Conservation (phyloP, 2,797 vertebrate genomes). For the Macropus fuliginosus region DNA sequence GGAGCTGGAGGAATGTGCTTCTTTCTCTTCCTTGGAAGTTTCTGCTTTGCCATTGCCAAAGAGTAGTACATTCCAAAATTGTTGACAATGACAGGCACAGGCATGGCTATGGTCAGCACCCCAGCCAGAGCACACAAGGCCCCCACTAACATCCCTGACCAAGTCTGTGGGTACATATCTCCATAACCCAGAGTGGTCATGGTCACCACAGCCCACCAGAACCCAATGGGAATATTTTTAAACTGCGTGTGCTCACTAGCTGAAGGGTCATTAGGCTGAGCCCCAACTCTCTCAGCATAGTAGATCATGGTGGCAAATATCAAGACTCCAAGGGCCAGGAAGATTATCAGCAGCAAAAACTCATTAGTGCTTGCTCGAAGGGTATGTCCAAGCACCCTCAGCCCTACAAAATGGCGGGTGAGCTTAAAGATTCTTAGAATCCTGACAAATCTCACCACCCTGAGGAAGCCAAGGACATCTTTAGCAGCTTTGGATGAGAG, state of each 20-base stretch:
- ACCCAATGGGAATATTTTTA: constrained; percentile 99
- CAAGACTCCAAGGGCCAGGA: constrained; percentile 96
- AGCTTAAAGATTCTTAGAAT: constrained; percentile 99
- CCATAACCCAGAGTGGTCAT: constrained; percentile 99
- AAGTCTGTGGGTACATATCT: constrained; percentile 98
- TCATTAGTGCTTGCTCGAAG: constrained; percentile 97
- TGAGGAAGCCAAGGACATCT: constrained; percentile 97
- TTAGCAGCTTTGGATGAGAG: constrained; percentile 98
- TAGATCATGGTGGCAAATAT: constrained; percentile 99
- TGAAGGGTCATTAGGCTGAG: constrained; percentile 95
- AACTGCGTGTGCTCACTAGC: constrained; percentile 95
- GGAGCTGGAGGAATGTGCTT: constrained; percentile 95
- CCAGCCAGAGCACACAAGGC: constrained; percentile 97
- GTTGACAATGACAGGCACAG: constrained; percentile 98
- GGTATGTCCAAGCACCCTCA: constrained; percentile 96
- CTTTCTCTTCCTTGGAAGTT: constrained; percentile 97
- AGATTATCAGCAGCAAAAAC: constrained; percentile 98
- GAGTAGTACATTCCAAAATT: constrained; percentile 99
- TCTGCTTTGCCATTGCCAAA: constrained; percentile 99
- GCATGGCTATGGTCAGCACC: constrained; percentile 99
- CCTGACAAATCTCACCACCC: constrained; percentile 97
- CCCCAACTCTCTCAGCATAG: constrained; percentile 96
- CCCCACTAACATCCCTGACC: constrained; percentile 99
- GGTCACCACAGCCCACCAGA: constrained; percentile 99
- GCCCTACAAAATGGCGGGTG: constrained; percentile 96